A percentile compares a stretch with the other conserved stretches of the same genome.
phyloP scores from a whole-genome alignment of 2,888 invertebrate genomes.

The Luffia ferchaultella region DNA sequence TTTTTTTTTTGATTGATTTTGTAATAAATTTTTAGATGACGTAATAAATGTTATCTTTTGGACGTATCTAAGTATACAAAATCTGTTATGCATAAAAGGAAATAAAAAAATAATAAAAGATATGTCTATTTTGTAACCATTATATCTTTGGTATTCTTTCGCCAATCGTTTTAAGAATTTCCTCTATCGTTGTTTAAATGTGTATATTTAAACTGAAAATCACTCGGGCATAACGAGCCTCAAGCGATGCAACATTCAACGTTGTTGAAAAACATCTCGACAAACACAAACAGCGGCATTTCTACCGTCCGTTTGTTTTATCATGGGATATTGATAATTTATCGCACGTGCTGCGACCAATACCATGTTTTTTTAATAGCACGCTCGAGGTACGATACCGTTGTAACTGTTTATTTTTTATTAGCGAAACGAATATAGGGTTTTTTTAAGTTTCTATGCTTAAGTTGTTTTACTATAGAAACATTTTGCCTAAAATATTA shows the following conservation, averaged over 20 bases:
- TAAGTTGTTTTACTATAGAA: no score
- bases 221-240: not conserved
- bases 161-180: not conserved
- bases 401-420: constrained; percentile 16
- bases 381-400: constrained; percentile 24
- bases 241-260: not conserved
- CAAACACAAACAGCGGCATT: not conserved
- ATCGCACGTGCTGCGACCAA: constrained; percentile 9
- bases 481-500: no score
- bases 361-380: constrained; percentile 22
- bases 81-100: no score
- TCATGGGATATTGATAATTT: constrained; percentile 64
- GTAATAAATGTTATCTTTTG: no score
- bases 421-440: no score
- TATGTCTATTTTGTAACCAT: not conserved
- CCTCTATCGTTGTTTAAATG: no score
- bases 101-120: not conserved
- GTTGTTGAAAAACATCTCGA: not conserved
- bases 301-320: constrained; percentile 39
- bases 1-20: no score
- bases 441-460: no score
- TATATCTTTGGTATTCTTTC: not conserved
- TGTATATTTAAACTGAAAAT: no score
- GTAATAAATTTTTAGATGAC: no score
- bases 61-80: no score